Percentiles rank a stretch among this genome's conserved stretches.
Evolutionary conservation across 2,113 vertebrate genomes (phyloP).

Genomic region (Prinia subflava): DNA sequence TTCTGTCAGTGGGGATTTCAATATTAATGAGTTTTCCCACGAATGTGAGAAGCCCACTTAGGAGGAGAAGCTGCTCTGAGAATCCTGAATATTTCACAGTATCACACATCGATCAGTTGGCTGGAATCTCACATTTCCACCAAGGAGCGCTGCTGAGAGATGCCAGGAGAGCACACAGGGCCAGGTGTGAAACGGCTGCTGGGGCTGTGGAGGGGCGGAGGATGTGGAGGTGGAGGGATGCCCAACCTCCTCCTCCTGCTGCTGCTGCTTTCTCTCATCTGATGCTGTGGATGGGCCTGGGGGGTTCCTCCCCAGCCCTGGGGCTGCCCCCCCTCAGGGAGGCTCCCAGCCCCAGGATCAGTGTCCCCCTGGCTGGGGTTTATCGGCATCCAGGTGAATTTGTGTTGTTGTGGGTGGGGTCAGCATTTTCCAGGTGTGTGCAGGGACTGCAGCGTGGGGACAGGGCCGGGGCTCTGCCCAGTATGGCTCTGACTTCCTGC

Average conservation of each 20-base stretch:
- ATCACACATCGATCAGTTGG: not conserved
- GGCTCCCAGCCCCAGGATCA: accelerated
- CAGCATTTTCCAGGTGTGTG: accelerated
- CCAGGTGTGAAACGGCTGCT: not conserved
- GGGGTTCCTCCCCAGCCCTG: accelerated
- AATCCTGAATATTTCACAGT: not conserved
- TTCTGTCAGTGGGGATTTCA: slow-evolving; percentile 7
- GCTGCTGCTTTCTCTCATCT: not conserved
- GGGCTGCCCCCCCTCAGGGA: accelerated
- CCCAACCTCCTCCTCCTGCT: not conserved
- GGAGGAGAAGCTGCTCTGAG: not conserved
- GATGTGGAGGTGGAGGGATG: not conserved
- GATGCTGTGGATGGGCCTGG: accelerated
- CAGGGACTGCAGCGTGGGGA: accelerated
- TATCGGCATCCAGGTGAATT: accelerated
- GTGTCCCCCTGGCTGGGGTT: not conserved
- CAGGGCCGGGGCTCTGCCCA: accelerated
- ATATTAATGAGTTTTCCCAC: not conserved
- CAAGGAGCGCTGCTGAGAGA: not conserved
- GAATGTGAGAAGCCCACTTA: not conserved
- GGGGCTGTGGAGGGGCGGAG: not conserved
- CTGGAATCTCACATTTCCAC: not conserved
- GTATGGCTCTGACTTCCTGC: accelerated
- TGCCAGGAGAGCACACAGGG: not conserved
- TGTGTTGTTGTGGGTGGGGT: accelerated